Percentiles rank a stretch among this genome's conserved stretches.
Evolutionary conservation across 2,113 vertebrate species (phyloP).

Genomic region (Lampris megalopsis): DNA sequence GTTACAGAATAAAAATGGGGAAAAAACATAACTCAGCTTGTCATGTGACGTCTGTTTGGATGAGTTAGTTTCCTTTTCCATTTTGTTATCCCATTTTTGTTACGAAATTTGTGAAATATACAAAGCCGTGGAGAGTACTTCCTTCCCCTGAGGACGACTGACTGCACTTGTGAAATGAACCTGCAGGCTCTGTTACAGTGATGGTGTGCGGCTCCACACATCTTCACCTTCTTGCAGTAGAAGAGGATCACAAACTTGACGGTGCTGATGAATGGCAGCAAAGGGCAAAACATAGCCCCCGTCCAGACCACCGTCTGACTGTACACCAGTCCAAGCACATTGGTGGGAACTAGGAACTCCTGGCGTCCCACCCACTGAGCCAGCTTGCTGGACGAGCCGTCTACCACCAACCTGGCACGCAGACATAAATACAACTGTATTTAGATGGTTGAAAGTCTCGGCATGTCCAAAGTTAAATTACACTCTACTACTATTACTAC

Average conservation of each 20-base stretch:
- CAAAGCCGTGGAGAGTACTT: too few relatives aligned
- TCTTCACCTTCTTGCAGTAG: conserved; percentile 87
- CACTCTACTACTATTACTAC: too few relatives aligned
- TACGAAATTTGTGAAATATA: too few relatives aligned
- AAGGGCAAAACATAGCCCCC: conserved; percentile 89
- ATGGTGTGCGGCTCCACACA: background rate
- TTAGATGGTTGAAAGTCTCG: conserved; percentile 5
- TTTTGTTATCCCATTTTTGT: background rate
- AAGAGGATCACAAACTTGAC: conserved; percentile 88
- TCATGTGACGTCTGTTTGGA: too few relatives aligned
- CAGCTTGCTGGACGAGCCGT: conserved; percentile 79
- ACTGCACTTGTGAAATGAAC: too few relatives aligned
- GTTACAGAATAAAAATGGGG: background rate
- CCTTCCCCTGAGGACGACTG: too few relatives aligned
- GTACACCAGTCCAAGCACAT: conserved; percentile 88
- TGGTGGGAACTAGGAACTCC: conserved; percentile 87
- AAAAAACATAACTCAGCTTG: too few relatives aligned
- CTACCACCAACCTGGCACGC: conserved; percentile 83
- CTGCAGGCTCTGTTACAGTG: background rate
- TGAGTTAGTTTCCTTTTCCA: too few relatives aligned
- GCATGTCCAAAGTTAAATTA: background rate
- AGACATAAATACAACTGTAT: background rate
- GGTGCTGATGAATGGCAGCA: conserved; percentile 88
- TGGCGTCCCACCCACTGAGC: conserved; percentile 80
- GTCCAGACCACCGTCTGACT: conserved; percentile 91